phyloP scores from a whole-genome alignment of 2,797 vertebrate genomes.

The Hydrolagus colliei region DNA sequence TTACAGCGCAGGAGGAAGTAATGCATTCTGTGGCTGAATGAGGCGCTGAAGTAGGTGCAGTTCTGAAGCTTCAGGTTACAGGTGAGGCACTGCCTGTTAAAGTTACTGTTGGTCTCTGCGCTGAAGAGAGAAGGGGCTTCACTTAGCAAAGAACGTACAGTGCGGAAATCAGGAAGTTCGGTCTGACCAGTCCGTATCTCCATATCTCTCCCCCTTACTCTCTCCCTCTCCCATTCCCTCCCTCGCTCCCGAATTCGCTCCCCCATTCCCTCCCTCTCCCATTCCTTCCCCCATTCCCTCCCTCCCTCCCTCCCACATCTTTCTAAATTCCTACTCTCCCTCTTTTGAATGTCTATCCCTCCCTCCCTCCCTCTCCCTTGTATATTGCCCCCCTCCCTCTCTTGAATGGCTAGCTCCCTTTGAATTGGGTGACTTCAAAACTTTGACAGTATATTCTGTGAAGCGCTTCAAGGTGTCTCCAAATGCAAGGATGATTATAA shows the following conservation, averaged over 20 bases:
- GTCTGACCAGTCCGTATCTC: too few relatives aligned
- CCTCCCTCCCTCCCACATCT: background rate
- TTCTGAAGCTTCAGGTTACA: slow-evolving; percentile 71
- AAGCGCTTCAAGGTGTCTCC: too few relatives aligned
- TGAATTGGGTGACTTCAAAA: too few relatives aligned
- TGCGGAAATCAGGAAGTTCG: too few relatives aligned
- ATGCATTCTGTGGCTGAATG: slow-evolving; percentile 73
- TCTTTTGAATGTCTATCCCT: background rate
- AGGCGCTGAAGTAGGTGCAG: slow-evolving; percentile 83
- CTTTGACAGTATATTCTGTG: too few relatives aligned
- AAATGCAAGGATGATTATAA: too few relatives aligned
- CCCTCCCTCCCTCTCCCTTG: background rate
- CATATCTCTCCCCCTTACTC: too few relatives aligned
- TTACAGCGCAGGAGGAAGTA: slow-evolving; percentile 85
- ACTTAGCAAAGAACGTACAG: background rate
- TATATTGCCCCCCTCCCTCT: background rate
- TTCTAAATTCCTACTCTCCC: background rate
- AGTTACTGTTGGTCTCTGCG: slow-evolving; percentile 77
- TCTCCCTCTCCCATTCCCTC: too few relatives aligned
- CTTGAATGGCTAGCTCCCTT: too few relatives aligned
- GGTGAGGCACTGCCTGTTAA: slow-evolving; percentile 87
- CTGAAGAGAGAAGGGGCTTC: slow-evolving; percentile 52
- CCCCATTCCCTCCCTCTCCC: background rate
- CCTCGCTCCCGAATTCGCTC: background rate
- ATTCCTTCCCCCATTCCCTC: background rate